phyloP scores from a whole-genome alignment of 2,797 vertebrate species.

The Rhynchonycteris naso region DNA sequence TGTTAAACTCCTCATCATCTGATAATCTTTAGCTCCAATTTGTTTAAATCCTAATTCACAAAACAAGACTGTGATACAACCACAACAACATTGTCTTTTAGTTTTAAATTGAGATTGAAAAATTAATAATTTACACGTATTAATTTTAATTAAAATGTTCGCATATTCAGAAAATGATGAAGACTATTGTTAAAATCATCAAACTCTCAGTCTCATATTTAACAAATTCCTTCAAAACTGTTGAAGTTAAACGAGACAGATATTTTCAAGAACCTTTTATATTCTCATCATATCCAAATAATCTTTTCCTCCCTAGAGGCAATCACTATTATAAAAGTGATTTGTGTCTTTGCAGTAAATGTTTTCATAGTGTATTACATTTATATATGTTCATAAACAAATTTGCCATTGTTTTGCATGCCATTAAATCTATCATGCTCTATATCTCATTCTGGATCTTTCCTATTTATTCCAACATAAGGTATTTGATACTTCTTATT shows the following conservation, averaged over 20 bases:
- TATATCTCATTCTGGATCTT: neutral
- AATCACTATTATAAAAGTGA: slow-evolving; percentile 43
- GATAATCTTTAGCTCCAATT: slow-evolving; percentile 33
- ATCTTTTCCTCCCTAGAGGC: neutral
- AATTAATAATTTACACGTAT: neutral
- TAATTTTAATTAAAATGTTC: slow-evolving; percentile 14
- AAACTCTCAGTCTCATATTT: neutral
- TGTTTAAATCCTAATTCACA: slow-evolving; percentile 12
- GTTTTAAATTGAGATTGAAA: slow-evolving; percentile 22
- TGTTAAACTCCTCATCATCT: neutral
- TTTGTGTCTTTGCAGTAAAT: slow-evolving; percentile 4
- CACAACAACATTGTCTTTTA: neutral
- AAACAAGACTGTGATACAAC: neutral
- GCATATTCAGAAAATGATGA: slow-evolving; percentile 4
- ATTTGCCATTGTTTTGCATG: slow-evolving; percentile 11
- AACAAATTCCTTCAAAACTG: neutral
- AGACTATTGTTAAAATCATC: neutral
- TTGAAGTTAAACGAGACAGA: slow-evolving; percentile 12
- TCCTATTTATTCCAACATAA: slow-evolving; percentile 1
- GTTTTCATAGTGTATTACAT: slow-evolving; percentile 46
- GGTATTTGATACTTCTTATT: slow-evolving; percentile 30
- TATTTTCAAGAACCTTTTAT: neutral
- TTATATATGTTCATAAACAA: slow-evolving; percentile 44
- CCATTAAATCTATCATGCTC: neutral
- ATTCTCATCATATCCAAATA: neutral